Base-by-base conservation (phyloP, 1,140 invertebrate genomes). In the Drosophila sp. region DNA sequence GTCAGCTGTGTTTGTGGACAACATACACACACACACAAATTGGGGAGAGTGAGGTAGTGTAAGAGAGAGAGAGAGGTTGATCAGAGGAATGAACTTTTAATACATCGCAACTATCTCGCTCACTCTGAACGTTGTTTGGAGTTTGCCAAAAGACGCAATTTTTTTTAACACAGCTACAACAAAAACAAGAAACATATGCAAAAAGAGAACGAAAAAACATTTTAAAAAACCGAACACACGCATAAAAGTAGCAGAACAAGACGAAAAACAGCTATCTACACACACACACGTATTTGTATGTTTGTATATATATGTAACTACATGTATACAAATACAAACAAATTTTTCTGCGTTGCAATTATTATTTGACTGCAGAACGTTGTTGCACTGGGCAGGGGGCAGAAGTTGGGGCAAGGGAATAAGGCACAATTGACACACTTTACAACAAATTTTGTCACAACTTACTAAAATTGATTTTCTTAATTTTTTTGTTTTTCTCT, bases 121-220 rank as follows among this genome's bases (percentile, higher is more conserved):
- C 33, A 0, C 35, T 33, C 40, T 50, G 0, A 27, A 50, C 33
- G 27, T 25, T 66, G 58, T 61, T 58, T 56, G 65, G 44, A 83
- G 80, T 83, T 30, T 54, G 63, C 63, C 70, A 62, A 83, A 83
- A 83, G 79, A 82, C 80, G 80, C 80, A 84, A 83, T 83, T 83
- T 70, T 65, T 56, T 82, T 54, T 38, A 66, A 64, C 66, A 67
- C 30, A 58, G 35, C 56, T 35, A 58, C 30, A 58, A 32, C 56
- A 25, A 25, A 33, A 35, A 32, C 5, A 35, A 58, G 33, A 58
- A 35, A 23, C 44, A 50, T 50, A 50, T 27, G 44, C 25, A 50
- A 50, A 50, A 50, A 50, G 44, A 50, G 23, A 50, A 50, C 7
- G 23, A 25, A 35, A 58, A 57, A 29, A 4, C 2, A 27, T 8